phyloP scores from a whole-genome alignment of 2,888 invertebrate species.

The Chalcosyrphus nemorum region DNA sequence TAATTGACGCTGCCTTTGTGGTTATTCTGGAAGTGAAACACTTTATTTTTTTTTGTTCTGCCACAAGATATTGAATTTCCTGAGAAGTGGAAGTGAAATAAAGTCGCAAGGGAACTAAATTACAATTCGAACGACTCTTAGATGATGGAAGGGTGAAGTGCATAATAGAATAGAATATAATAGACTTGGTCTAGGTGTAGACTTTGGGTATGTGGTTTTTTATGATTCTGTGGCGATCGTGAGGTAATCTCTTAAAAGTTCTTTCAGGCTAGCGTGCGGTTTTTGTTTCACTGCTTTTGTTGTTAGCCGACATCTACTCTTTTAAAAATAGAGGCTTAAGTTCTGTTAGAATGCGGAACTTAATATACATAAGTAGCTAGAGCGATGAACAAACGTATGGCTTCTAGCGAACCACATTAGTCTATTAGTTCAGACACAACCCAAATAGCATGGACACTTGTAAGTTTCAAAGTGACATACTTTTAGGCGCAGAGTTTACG shows the following conservation, averaged over 20 bases:
- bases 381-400: too few relatives aligned
- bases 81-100: constrained; percentile 52
- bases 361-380: too few relatives aligned
- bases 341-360: background rate
- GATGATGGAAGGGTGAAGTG: background rate
- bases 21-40: constrained; percentile 53
- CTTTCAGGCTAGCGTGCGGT: background rate
- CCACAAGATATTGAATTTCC: constrained; percentile 51
- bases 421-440: too few relatives aligned
- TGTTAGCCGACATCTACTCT: background rate
- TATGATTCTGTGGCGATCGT: background rate
- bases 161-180: background rate
- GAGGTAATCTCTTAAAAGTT: background rate
- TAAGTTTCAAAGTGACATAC: too few relatives aligned
- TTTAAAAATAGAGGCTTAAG: background rate
- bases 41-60: constrained; percentile 19
- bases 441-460: too few relatives aligned
- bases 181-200: background rate
- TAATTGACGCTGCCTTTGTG: constrained; percentile 54
- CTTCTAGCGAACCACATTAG: too few relatives aligned
- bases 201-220: background rate
- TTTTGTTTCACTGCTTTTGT: background rate
- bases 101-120: constrained; percentile 40
- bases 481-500: too few relatives aligned
- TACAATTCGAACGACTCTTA: background rate